Evolutionary conservation across 2,888 invertebrate species (phyloP), one percentile per base, ranked within the genome.

Genomic region (Melipona bicolor): DNA sequence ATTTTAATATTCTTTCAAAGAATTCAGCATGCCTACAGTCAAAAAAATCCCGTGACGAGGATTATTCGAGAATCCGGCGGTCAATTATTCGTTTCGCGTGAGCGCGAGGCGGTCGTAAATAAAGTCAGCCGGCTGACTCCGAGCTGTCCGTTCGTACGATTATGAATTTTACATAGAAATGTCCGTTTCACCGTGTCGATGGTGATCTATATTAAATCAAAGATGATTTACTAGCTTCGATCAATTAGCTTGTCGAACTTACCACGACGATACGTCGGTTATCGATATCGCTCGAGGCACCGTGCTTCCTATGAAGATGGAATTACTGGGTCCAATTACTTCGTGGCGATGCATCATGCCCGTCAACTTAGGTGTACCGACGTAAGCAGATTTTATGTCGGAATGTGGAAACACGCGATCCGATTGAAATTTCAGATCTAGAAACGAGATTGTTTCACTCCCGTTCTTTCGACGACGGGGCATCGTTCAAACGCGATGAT

Each of bases 261-360:
- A 78, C 81, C 72, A 61, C 77, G 77, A 59, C 71, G 82, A 56
- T 86, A 84, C 64, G 82, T 80, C 81, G 79, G 68, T 81, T 80
- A 80, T 76, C 84, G 74, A 76, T 80, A 79, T 69, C 84, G 83
- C 78, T 65, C n/a, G 64, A 59, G 84, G 88, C 81, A 74, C 68
- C 52, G 50, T 73, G 64, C 81, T 84, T 81, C 89, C 82, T 65
- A 24, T 67, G 87, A 81, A 80, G 88, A 80, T 87, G 82, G 88
- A 86, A 88, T 88, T 88, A 86, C 83, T 61, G 72, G 75, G 56
- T 75, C 67, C 88, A 81, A 86, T 88, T 88, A 88, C 86, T 88
- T 81, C 74, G 54, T 17, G 69, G 76, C 62, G 72, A 78, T 80
- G 86, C 64, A 80, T 84, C 84, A 83, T 84, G 43, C 75, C 73